phyloP scores from a whole-genome alignment of 2,888 invertebrate genomes.

The Malacosoma neustria region DNA sequence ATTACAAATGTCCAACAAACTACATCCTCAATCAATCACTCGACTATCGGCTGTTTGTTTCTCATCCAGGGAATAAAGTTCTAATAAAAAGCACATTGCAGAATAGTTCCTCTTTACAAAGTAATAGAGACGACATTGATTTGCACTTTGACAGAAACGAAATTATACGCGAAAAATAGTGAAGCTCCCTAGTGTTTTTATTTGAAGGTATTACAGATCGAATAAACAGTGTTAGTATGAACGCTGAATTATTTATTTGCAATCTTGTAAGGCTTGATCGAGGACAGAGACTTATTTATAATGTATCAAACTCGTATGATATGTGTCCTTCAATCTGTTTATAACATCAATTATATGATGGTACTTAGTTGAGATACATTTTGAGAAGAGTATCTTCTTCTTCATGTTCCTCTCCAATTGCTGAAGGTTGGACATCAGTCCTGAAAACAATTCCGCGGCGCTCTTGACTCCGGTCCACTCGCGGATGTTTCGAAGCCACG shows the following conservation, averaged over 20 bases:
- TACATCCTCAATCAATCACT: constrained; percentile 26
- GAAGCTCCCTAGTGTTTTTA: neutral
- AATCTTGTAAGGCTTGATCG: neutral
- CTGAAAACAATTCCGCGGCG: too few relatives aligned
- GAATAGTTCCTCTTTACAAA: neutral
- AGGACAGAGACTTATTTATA: neutral
- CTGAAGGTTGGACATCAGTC: too few relatives aligned
- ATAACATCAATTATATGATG: too few relatives aligned
- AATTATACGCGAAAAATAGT: neutral
- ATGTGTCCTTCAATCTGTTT: too few relatives aligned
- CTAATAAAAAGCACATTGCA: neutral
- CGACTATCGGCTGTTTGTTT: neutral
- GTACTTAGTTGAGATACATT: too few relatives aligned
- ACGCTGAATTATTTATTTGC: constrained; percentile 5
- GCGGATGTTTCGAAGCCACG: too few relatives aligned
- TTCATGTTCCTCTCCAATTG: too few relatives aligned
- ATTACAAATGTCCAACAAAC: constrained; percentile 29
- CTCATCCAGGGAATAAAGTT: neutral
- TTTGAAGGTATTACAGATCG: neutral
- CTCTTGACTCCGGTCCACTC: too few relatives aligned
- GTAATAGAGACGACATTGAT: neutral
- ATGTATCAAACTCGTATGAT: neutral
- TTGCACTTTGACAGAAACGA: neutral
- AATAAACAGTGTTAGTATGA: neutral
- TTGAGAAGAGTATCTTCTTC: too few relatives aligned